A percentile compares a stretch with the other conserved stretches of the same genome.
Evolutionary conservation across 2,113 vertebrate species (phyloP).

Genomic region (Podocnemis expansa): DNA sequence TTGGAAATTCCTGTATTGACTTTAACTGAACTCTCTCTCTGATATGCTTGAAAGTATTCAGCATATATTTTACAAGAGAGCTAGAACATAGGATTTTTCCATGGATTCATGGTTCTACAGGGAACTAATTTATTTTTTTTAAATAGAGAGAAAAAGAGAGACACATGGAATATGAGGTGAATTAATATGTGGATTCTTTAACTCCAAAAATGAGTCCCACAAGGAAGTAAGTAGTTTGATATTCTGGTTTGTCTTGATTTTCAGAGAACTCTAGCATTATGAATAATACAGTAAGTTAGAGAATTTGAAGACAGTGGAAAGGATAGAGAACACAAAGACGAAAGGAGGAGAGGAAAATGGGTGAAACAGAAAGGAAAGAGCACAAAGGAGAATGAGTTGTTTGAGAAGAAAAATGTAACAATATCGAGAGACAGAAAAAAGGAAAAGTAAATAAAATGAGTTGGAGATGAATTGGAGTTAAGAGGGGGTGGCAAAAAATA

Average conservation of each 20-base stretch:
- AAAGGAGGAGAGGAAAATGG: background rate
- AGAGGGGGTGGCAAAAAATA: background rate
- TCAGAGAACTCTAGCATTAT: background rate
- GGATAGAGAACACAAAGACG: background rate
- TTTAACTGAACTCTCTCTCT: background rate
- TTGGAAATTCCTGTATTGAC: background rate
- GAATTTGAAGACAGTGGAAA: background rate
- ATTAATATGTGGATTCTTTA: background rate
- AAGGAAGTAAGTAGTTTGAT: background rate
- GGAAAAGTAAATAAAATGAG: background rate
- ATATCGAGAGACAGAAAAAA: background rate
- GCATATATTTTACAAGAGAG: background rate
- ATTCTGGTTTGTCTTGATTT: background rate
- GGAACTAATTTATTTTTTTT: constrained; percentile 7
- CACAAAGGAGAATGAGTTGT: background rate
- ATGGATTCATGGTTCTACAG: background rate
- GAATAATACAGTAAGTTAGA: background rate
- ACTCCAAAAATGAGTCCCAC: background rate
- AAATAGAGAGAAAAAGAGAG: background rate
- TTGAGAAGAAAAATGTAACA: background rate
- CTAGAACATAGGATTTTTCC: background rate
- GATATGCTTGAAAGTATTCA: background rate
- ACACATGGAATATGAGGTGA: accelerated
- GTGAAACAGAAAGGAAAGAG: background rate
- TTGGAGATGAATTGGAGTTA: background rate